Conservation (phyloP, 2,888 invertebrate genomes). For the Drosophila emarginata region DNA sequence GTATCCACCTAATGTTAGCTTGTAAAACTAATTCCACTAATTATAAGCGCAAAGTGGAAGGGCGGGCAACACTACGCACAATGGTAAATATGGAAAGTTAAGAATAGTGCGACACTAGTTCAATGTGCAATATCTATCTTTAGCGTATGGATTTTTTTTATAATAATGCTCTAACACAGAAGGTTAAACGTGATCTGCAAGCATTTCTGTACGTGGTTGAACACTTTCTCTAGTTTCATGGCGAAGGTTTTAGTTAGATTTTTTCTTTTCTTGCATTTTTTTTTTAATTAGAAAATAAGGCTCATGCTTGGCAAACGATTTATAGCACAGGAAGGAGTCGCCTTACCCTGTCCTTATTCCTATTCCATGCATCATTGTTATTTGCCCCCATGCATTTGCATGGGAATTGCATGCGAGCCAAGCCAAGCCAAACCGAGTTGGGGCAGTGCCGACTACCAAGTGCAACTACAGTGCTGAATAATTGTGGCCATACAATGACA, state of each 20-base stretch:
- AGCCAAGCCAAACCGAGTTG: conserved; percentile 22
- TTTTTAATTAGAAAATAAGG: conserved; percentile 63
- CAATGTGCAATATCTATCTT: too few species aligned
- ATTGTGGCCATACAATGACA: conserved; percentile 72
- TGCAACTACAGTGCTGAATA: conserved; percentile 56
- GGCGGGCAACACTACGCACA: too few species aligned
- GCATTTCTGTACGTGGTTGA: conserved; percentile 30
- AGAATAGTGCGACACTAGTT: too few species aligned
- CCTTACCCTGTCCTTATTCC: conserved; percentile 29
- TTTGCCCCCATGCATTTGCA: conserved; percentile 55
- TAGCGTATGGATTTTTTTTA: not conserved
- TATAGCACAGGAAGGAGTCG: conserved; percentile 68
- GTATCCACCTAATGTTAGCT: too few species aligned
- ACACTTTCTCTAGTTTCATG: conserved; percentile 41
- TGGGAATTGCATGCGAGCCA: conserved; percentile 65
- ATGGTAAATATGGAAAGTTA: too few species aligned
- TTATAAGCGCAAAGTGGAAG: too few species aligned
- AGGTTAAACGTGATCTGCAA: conserved; percentile 40
- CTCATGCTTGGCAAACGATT: conserved; percentile 49
- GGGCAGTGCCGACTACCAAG: conserved; percentile 13
- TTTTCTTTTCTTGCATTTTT: not conserved
- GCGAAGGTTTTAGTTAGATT: not conserved
- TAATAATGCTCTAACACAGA: not conserved
- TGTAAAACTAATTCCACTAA: too few species aligned
- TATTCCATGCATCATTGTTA: not conserved